These are phyloP conservation scores for Etheostoma nigrum DNA, from an alignment of 2,797 vertebrate species.

Conservation along the genomic window DNA sequence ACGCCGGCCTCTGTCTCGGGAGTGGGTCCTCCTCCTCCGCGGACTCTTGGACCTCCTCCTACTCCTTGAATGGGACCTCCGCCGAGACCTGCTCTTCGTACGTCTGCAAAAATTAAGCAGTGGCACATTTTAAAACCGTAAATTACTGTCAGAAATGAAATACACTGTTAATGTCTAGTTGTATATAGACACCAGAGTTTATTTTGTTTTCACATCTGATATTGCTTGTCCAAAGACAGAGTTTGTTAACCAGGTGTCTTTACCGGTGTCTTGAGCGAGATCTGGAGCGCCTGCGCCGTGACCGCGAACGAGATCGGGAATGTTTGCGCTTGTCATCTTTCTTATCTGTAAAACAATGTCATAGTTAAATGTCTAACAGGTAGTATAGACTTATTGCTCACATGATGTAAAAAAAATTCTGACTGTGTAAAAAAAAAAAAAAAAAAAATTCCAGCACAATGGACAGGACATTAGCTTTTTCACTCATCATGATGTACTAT, in stretches of 20 bases:
- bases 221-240: background rate
- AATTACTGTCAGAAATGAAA: background rate
- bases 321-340: slow-evolving; percentile 98
- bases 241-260: background rate
- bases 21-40: slow-evolving; percentile 90
- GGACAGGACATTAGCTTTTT: background rate
- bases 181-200: accelerated
- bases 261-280: slow-evolving; percentile 97
- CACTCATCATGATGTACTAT: background rate
- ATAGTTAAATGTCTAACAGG: background rate
- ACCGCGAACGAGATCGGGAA: slow-evolving; percentile 93
- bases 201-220: background rate
- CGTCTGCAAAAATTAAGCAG: slow-evolving; percentile 79
- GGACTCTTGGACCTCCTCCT: slow-evolving; percentile 96
- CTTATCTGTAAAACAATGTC: slow-evolving; percentile 86
- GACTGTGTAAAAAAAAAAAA: too few relatives aligned
- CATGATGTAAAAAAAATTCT: too few relatives aligned
- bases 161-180: background rate
- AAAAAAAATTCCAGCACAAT: background rate
- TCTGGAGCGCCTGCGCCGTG: slow-evolving; percentile 91
- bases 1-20: slow-evolving; percentile 90
- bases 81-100: slow-evolving; percentile 94
- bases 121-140: background rate
- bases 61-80: slow-evolving; percentile 94
- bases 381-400: too few relatives aligned